A percentile compares a stretch with the other conserved stretches of the same genome.
Evolutionary conservation across 2,888 invertebrate genomes (phyloP).

Genomic region (Epiblema foenella): DNA sequence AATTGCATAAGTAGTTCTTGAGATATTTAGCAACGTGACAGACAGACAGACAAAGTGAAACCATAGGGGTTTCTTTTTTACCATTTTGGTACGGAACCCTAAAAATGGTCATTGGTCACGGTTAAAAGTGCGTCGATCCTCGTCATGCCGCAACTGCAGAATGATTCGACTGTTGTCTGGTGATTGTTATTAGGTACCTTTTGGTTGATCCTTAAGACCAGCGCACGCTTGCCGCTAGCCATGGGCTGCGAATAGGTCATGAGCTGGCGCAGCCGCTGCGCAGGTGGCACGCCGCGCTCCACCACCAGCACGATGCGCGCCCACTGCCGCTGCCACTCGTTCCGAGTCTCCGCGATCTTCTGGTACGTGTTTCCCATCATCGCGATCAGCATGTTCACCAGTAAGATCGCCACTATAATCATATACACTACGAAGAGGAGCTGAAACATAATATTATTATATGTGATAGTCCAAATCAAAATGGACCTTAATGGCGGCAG

Average conservation of each 20-base stretch:
- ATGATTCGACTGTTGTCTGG: neutral
- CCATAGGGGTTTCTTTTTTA: no score
- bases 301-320: conserved; percentile 98
- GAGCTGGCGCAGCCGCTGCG: conserved; percentile 93
- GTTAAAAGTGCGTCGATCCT: no score
- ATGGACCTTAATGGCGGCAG: no score
- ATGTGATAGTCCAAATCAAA: no score
- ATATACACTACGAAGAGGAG: conserved; percentile 98
- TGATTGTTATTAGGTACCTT: conserved; percentile 81
- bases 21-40: no score
- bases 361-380: conserved; percentile 99
- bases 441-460: conserved; percentile 87
- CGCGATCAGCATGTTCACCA: conserved; percentile 99
- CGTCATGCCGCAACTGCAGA: no score
- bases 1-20: no score
- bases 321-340: conserved; percentile 99
- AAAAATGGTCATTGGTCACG: no score
- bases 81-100: no score
- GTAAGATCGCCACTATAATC: conserved; percentile 96
- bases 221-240: conserved; percentile 93
- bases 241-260: conserved; percentile 97
- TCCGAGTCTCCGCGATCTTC: conserved; percentile 97
- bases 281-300: conserved; percentile 97
- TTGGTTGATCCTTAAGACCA: conserved; percentile 95
- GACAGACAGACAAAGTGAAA: no score